Evolutionary conservation across 2,797 vertebrate species (phyloP).

Genomic region (Gephyroberyx darwinii): DNA sequence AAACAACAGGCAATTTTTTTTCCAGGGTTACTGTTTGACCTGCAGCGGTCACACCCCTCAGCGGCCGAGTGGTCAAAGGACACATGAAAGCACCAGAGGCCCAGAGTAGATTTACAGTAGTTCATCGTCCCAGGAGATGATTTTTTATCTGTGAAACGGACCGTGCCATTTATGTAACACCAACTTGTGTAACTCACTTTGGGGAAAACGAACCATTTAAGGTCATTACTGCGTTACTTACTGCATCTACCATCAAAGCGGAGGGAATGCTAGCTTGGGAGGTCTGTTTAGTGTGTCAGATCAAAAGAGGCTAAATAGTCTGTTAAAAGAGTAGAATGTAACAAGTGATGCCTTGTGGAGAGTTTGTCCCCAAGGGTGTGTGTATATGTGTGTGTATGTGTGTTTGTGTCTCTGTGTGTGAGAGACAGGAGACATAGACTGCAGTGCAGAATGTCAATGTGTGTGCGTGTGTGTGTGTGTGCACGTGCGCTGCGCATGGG

Average conservation of each 20-base stretch:
- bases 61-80: conserved; percentile 32
- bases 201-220: conserved; percentile 68
- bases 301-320: conserved; percentile 56
- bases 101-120: conserved; percentile 52
- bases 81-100: conserved; percentile 33
- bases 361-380: conserved; percentile 29
- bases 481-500: conserved; percentile 22
- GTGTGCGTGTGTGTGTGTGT: conserved; percentile 14
- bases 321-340: conserved; percentile 64
- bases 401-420: conserved; percentile 10
- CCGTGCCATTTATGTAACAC: conserved; percentile 57
- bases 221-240: conserved; percentile 51
- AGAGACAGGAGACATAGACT: conserved; percentile 31
- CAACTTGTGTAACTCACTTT: conserved; percentile 35
- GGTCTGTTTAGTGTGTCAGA: conserved; percentile 49
- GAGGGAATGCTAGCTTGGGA: conserved; percentile 37
- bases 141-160: conserved; percentile 58
- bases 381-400: conserved; percentile 8
- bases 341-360: conserved; percentile 45
- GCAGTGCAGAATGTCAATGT: conserved; percentile 29
- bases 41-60: conserved; percentile 56
- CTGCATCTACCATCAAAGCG: conserved; percentile 42
- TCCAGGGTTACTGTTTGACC: conserved; percentile 58
- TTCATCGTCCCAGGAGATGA: conserved; percentile 32
- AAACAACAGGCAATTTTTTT: conserved; percentile 58